Evolutionary conservation across 1,140 invertebrate genomes (phyloP).

Genomic region (Dendroctonus ponderosae): DNA sequence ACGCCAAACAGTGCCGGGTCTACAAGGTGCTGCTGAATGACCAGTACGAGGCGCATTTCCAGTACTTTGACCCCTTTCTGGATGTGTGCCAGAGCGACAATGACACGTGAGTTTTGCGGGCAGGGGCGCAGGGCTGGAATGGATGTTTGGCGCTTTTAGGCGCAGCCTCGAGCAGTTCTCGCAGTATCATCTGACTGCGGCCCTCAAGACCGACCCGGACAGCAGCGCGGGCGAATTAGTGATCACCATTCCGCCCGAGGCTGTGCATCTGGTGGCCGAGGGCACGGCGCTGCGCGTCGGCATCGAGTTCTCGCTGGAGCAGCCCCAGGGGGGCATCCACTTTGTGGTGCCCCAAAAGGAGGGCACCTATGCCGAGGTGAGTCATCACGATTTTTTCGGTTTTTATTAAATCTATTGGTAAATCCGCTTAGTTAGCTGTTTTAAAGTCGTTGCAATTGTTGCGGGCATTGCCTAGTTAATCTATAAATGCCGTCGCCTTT

Average conservation of each 20-base stretch:
- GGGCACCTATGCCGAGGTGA: constrained; percentile 69
- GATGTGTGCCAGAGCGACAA: constrained; percentile 84
- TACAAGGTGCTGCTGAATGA: constrained; percentile 89
- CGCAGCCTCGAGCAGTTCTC: constrained; percentile 83
- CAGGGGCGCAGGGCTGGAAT: neutral
- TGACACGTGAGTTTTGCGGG: constrained; percentile 64
- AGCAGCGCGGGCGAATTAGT: constrained; percentile 85
- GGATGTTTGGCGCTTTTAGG: constrained; percentile 54
- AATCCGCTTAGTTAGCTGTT: no score
- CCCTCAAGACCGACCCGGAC: constrained; percentile 86
- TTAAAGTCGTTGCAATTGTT: no score
- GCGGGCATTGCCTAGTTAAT: no score
- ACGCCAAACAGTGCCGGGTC: constrained; percentile 92
- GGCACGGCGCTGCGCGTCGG: constrained; percentile 77
- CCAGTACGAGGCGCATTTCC: constrained; percentile 83
- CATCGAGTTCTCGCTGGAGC: constrained; percentile 93
- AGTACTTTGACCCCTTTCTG: constrained; percentile 93
- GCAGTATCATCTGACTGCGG: constrained; percentile 71
- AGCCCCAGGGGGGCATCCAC: constrained; percentile 90
- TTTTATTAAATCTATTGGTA: neutral
- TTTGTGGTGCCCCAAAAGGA: constrained; percentile 88
- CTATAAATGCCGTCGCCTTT: no score
- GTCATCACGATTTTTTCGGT: neutral
- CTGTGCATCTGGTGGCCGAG: constrained; percentile 76
- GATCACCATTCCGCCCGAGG: constrained; percentile 81